Evolutionary conservation across 2,888 invertebrate species (phyloP).

Genomic region (Macropis europaea): DNA sequence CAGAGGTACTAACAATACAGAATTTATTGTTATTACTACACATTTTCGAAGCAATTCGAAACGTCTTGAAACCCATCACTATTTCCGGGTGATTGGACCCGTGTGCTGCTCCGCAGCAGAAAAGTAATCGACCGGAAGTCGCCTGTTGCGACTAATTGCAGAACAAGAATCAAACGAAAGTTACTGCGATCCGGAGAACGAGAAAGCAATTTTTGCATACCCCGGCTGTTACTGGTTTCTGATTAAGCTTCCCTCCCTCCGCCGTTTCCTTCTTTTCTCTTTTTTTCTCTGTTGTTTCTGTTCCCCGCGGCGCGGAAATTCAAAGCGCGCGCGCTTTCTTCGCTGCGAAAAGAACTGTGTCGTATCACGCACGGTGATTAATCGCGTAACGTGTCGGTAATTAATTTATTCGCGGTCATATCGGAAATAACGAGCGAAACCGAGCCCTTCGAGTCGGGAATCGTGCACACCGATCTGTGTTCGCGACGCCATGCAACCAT

Average conservation of each 20-base stretch:
- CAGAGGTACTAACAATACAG: too few species aligned
- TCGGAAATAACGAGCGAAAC: background rate
- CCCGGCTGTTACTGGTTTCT: constrained; percentile 16
- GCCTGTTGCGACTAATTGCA: constrained; percentile 43
- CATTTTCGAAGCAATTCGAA: too few species aligned
- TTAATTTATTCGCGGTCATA: constrained; percentile 21
- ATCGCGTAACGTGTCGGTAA: constrained; percentile 15
- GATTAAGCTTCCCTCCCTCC: constrained; percentile 3
- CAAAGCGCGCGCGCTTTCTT: constrained; percentile 1
- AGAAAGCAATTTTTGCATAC: constrained; percentile 12
- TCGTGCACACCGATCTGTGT: background rate
- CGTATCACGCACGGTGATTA: constrained; percentile 12
- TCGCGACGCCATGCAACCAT: constrained; percentile 1
- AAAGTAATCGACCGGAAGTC: constrained; percentile 41
- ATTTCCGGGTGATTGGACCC: constrained; percentile 28
- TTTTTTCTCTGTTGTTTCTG: background rate
- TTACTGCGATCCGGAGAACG: constrained; percentile 28
- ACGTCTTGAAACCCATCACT: too few species aligned
- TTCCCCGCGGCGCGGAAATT: constrained; percentile 2
- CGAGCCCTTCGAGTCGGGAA: background rate
- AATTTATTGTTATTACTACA: too few species aligned
- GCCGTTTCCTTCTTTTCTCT: background rate
- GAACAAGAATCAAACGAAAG: constrained; percentile 36
- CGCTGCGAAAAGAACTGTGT: background rate
- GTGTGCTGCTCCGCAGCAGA: constrained; percentile 1